A percentile compares a stretch with the other conserved stretches of the same genome.
Evolutionary conservation across 2,888 invertebrate genomes (phyloP).

Genomic region (Sphecodes monilicornis): DNA sequence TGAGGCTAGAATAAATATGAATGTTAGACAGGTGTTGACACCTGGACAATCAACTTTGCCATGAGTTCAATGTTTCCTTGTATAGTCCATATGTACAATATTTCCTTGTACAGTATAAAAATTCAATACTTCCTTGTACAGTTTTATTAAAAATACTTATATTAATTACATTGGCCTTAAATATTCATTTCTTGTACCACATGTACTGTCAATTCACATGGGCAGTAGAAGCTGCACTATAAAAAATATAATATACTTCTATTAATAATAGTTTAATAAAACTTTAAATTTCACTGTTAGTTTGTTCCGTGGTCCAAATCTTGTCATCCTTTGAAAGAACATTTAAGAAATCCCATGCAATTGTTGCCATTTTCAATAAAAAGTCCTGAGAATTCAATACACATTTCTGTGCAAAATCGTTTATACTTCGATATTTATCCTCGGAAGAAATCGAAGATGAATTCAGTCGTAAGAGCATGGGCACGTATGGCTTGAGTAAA

Average conservation of each 20-base stretch:
- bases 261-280: neutral
- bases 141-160: conserved; percentile 58
- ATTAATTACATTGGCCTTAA: conserved; percentile 43
- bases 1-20: conserved; percentile 94
- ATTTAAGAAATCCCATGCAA: conserved; percentile 72
- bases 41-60: conserved; percentile 85
- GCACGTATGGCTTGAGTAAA: conserved; percentile 44
- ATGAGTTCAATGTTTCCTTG: conserved; percentile 38
- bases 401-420: conserved; percentile 15
- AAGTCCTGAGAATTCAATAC: conserved; percentile 57
- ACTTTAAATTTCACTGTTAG: conserved; percentile 12
- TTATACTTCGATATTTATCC: conserved; percentile 6
- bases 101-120: conserved; percentile 21
- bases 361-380: conserved; percentile 64
- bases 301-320: neutral
- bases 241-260: conserved; percentile 15
- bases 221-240: conserved; percentile 32
- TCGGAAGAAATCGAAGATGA: conserved; percentile 17
- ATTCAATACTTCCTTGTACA: conserved; percentile 35
- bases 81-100: conserved; percentile 17
- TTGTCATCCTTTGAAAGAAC: conserved; percentile 46
- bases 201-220: conserved; percentile 41
- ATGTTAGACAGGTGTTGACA: conserved; percentile 95
- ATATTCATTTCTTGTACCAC: conserved; percentile 21
- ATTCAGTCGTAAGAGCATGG: conserved; percentile 6